Percentiles rank a stretch among this genome's conserved stretches.
These are phyloP conservation scores for Eupsilia transversa DNA, from an alignment of 2,888 invertebrate species.

Conservation along the genomic window DNA sequence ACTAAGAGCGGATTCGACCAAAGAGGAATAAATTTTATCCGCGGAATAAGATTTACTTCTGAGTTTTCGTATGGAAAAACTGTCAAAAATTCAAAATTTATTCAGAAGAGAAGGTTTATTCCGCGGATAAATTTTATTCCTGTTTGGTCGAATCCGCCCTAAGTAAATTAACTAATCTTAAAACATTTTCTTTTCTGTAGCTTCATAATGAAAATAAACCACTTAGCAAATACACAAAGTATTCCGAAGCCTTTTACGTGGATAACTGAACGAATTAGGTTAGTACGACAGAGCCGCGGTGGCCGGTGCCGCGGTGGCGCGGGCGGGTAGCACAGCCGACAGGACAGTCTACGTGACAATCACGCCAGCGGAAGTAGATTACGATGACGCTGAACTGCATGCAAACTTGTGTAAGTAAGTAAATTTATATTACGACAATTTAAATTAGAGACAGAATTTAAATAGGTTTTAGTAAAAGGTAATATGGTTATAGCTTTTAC, in stretches of 20 bases:
- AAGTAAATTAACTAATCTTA: background rate
- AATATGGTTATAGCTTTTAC: no score
- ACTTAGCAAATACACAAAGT: conserved; percentile 23
- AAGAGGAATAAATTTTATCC: no score
- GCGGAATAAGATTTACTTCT: no score
- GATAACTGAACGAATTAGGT: conserved; percentile 43
- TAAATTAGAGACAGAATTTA: background rate
- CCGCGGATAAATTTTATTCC: no score
- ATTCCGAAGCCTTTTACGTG: conserved; percentile 25
- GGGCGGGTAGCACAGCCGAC: background rate
- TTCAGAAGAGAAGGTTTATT: no score
- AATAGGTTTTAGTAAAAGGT: background rate
- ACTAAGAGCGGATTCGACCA: no score
- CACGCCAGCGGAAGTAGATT: conserved; percentile 29
- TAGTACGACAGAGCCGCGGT: conserved; percentile 13
- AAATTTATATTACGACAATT: no score
- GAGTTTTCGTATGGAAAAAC: no score
- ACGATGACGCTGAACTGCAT: conserved; percentile 2
- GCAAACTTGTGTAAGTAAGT: conserved; percentile 13
- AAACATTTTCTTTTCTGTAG: background rate
- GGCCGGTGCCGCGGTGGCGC: background rate
- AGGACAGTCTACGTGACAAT: conserved; percentile 4
- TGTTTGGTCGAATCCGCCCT: no score
- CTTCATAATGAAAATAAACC: background rate
- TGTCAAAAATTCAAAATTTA: no score